Evolutionary conservation across 2,888 invertebrate species (phyloP), one percentile per base, ranked within the genome.

Genomic region (Lymantria monacha): DNA sequence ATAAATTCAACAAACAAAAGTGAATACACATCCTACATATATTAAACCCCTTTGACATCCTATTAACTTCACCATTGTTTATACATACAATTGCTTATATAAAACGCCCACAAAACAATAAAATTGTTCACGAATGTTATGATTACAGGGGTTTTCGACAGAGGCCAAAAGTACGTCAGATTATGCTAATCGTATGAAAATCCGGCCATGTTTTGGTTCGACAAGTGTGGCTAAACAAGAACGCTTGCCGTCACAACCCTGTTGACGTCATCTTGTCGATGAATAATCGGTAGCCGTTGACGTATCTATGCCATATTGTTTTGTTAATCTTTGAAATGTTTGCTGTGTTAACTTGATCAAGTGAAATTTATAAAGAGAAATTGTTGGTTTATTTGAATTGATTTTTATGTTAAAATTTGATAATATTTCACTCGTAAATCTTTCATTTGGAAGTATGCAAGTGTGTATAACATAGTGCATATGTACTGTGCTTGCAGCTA

Each of bases 101-200:
- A 57, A 66, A 68, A 63, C 54, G 56, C 53, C 46, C 47, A 56
- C 61, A 57, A 60, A 65, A 66, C 62, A 66, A 64, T 68, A 64
- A 58, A 63, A 68, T 49, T 57, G 64, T 61, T 60, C 59, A 55
- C 61, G 15, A 61, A 22, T 66, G 69, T 69, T 73, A 69, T 74
- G 69, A 74, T 73, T 70, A 72, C 49, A 53, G 63, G 63, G 66
- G 57, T 58, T 62, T 53, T 62, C 56, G 57, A 44, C 51, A 44
- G 53, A 63, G 63, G 58, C 61, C 54, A 57, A 13, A 41, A 47
- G 48, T 44, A 41, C 42, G 44, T 42, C 47, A 76, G 80, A 85
- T 85, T 85, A 85, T 85, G 85, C 75, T 78, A 85, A 85, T 85
- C 68, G 68, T 81, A 82, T 81, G 78, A 81, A 81, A 84, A 81